A percentile compares a stretch with the other conserved stretches of the same genome.
phyloP scores from a whole-genome alignment of 2,888 invertebrate genomes.

The Hypercompe scribonia region DNA sequence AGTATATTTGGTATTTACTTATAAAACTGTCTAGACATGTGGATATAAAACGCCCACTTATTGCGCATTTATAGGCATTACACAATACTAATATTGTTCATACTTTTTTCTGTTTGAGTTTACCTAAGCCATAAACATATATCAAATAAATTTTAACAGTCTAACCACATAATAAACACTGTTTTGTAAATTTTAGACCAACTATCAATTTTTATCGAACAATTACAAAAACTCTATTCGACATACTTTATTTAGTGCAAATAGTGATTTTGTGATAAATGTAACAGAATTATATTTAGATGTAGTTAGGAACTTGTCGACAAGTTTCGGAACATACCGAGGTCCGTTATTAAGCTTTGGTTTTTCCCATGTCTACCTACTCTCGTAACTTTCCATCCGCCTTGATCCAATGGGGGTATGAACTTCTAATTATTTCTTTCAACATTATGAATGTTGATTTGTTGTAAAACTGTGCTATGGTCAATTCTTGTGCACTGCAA shows the following conservation, averaged over 20 bases:
- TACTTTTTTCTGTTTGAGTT: neutral
- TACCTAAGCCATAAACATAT: neutral
- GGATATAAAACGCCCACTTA: neutral
- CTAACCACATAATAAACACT: neutral
- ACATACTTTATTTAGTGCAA: neutral
- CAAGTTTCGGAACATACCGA: neutral
- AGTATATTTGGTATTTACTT: neutral
- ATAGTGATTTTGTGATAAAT: neutral
- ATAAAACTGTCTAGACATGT: neutral
- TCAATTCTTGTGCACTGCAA: neutral
- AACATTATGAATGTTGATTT: neutral
- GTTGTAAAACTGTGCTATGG: neutral
- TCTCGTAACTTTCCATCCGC: neutral
- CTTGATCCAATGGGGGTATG: neutral
- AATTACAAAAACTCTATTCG: neutral
- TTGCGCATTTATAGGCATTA: neutral
- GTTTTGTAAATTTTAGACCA: neutral
- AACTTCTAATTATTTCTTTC: neutral
- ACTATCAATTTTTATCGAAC: neutral
- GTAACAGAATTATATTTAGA: neutral
- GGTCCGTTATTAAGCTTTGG: neutral
- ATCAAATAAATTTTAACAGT: neutral
- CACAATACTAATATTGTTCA: neutral
- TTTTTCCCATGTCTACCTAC: neutral
- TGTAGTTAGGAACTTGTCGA: neutral